Evolutionary conservation across 2,113 vertebrate species (phyloP).

Genomic region (Hemiscyllium ocellatum): DNA sequence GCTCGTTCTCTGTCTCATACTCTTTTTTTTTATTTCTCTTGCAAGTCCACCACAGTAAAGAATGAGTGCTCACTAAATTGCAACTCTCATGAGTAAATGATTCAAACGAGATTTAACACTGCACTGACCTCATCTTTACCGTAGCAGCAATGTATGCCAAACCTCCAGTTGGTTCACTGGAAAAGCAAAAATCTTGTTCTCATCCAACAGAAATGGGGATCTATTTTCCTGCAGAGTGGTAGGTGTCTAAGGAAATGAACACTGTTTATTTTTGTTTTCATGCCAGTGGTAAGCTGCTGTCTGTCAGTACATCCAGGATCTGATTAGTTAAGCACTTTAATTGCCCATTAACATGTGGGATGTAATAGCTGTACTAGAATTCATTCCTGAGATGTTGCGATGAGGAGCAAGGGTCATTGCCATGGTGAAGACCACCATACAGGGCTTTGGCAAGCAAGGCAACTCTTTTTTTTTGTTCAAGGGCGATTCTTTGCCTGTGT

Average conservation of each 20-base stretch:
- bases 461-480: not conserved
- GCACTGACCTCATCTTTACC: too few relatives aligned
- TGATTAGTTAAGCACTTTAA: slow-evolving; percentile 32
- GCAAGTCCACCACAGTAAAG: not conserved
- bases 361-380: not conserved
- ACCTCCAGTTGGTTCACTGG: not conserved
- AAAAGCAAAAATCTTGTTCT: not conserved
- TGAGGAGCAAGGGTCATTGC: slow-evolving; percentile 11
- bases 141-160: too few relatives aligned
- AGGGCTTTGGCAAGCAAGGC: slow-evolving; percentile 19
- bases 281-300: slow-evolving; percentile 33
- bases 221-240: not conserved
- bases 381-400: not conserved
- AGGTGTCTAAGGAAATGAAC: not conserved
- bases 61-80: not conserved
- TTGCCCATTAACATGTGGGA: not conserved
- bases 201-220: not conserved
- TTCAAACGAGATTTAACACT: not conserved
- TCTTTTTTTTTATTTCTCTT: too few relatives aligned
- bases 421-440: not conserved
- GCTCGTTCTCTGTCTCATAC: too few relatives aligned
- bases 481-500: not conserved
- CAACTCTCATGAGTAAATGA: not conserved
- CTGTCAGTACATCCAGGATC: slow-evolving; percentile 14
- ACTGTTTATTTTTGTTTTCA: slow-evolving; percentile 35